Conservation (phyloP, 2,113 vertebrate genomes). For the Pollimyrus isidori region DNA sequence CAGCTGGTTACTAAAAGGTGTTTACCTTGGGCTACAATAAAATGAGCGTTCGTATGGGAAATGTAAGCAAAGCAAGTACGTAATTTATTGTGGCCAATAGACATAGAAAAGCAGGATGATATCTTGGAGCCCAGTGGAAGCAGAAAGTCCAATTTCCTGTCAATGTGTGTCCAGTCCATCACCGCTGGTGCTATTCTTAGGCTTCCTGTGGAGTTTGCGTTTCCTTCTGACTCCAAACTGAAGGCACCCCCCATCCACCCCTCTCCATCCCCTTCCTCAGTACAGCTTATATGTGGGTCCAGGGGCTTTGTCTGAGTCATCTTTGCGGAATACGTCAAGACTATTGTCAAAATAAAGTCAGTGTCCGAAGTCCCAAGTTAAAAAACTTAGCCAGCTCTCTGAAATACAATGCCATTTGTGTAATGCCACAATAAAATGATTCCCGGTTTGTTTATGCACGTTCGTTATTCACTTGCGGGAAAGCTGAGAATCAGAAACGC, state of each 20-base stretch:
- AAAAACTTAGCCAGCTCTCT: background rate
- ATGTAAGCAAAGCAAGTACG: background rate
- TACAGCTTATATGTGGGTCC: background rate
- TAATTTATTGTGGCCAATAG: slow-evolving; percentile 13
- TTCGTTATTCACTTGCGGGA: background rate
- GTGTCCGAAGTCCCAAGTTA: background rate
- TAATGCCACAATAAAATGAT: background rate
- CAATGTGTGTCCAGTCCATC: slow-evolving; percentile 39
- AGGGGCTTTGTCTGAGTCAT: background rate
- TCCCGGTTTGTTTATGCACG: background rate
- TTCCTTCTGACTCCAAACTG: slow-evolving; percentile 42
- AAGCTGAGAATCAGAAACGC: background rate
- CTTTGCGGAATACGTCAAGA: background rate
- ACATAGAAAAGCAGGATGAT: slow-evolving; percentile 13
- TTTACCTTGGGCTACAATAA: background rate
- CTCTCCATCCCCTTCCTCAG: background rate
- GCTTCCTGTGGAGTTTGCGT: slow-evolving; percentile 51
- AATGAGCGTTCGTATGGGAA: background rate
- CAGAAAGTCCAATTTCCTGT: slow-evolving; percentile 47
- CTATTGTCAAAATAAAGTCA: background rate
- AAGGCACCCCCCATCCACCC: background rate
- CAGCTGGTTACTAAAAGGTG: background rate
- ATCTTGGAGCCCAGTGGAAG: slow-evolving; percentile 20
- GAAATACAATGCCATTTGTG: background rate
- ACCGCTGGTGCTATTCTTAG: slow-evolving; percentile 51